phyloP scores from a whole-genome alignment of 2,797 vertebrate species.

The Scyliorhinus canicula region DNA sequence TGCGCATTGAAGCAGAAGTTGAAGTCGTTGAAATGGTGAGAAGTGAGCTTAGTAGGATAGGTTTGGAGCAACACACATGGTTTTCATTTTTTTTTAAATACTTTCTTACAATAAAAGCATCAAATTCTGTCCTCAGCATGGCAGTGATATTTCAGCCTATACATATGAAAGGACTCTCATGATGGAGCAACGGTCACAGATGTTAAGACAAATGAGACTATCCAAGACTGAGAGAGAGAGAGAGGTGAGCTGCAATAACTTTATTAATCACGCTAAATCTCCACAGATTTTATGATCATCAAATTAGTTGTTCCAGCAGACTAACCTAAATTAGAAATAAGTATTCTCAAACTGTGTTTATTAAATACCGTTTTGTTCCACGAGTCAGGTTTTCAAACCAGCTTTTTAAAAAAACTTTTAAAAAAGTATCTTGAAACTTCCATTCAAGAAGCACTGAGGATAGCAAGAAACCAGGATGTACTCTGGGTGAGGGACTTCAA shows the following conservation, averaged over 20 bases:
- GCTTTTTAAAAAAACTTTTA: neutral
- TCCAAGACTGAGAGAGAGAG: conserved; percentile 85
- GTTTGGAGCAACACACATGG: conserved; percentile 6
- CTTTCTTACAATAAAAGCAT: neutral
- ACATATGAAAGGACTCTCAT: conserved; percentile 94
- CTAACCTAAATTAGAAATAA: neutral
- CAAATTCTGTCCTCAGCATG: conserved; percentile 61
- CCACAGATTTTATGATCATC: neutral
- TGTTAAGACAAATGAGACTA: conserved; percentile 92
- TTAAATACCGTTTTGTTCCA: neutral
- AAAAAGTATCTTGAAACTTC: neutral
- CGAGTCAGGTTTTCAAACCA: neutral
- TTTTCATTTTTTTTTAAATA: neutral
- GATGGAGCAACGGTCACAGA: conserved; percentile 99
- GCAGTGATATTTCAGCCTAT: conserved; percentile 95
- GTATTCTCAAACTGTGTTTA: neutral
- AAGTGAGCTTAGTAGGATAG: neutral
- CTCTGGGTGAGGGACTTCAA: too few relatives aligned
- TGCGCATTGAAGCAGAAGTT: conserved; percentile 92
- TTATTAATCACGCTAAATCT: neutral
- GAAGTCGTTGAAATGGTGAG: conserved; percentile 98
- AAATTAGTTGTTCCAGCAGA: neutral
- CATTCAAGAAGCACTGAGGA: too few relatives aligned
- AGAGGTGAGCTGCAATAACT: conserved; percentile 66
- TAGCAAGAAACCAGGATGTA: too few relatives aligned